Evolutionary conservation across 2,888 invertebrate species (phyloP).

Genomic region (Ethmia dodecea): DNA sequence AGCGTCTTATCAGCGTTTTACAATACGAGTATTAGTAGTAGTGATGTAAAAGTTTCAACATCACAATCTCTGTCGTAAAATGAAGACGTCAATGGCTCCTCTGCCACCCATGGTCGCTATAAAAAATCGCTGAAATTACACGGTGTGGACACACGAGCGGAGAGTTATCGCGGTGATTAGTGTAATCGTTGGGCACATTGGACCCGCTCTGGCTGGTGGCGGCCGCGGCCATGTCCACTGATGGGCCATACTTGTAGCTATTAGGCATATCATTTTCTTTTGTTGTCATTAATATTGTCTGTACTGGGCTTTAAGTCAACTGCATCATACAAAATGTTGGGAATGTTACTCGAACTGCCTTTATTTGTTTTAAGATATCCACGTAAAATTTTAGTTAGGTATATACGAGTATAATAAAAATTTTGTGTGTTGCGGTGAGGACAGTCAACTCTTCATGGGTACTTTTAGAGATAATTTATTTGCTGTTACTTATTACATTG

Average conservation of each 20-base stretch:
- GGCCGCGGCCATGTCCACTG: slow-evolving; percentile 32
- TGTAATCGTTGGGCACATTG: slow-evolving; percentile 50
- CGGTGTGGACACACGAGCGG: slow-evolving; percentile 39
- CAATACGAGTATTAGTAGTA: not conserved
- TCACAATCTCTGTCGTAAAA: slow-evolving; percentile 18
- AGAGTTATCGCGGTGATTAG: slow-evolving; percentile 63
- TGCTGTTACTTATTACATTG: too few species aligned
- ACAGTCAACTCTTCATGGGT: too few species aligned
- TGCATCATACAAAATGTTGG: too few species aligned
- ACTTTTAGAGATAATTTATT: too few species aligned
- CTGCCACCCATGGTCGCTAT: slow-evolving; percentile 52
- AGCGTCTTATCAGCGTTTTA: slow-evolving; percentile 17
- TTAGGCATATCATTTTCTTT: slow-evolving; percentile 46
- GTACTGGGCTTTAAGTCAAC: slow-evolving; percentile 36
- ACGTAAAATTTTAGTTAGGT: too few species aligned
- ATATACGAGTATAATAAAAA: too few species aligned
- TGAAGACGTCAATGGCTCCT: slow-evolving; percentile 40
- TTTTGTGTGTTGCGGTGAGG: too few species aligned
- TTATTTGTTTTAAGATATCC: too few species aligned
- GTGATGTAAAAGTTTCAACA: slow-evolving; percentile 5
- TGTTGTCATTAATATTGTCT: slow-evolving; percentile 41
- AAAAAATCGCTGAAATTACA: slow-evolving; percentile 66
- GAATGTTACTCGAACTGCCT: too few species aligned
- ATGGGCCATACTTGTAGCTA: slow-evolving; percentile 40
- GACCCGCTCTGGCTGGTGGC: slow-evolving; percentile 34